Conservation (phyloP, 2,797 vertebrate genomes). For the Poeciliopsis presidionis region DNA sequence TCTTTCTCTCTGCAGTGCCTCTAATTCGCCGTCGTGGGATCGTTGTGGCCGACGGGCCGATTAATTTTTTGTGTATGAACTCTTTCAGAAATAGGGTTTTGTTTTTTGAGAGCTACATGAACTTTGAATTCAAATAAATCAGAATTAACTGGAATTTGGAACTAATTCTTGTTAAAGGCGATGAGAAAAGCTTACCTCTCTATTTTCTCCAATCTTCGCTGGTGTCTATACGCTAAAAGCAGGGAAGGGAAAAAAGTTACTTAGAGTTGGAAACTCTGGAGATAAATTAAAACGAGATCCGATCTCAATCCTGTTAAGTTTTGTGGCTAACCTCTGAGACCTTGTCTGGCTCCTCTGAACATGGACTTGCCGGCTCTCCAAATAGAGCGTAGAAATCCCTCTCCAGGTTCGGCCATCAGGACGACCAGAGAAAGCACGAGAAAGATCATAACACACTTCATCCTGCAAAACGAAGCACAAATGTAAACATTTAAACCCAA, state of each 20-base stretch:
- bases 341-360: not conserved
- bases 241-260: not conserved
- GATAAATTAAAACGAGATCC: not conserved
- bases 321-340: slow-evolving; percentile 4
- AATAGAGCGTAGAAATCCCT: fast-evolving
- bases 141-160: not conserved
- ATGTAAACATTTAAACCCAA: not conserved
- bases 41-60: not conserved
- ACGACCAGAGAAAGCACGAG: slow-evolving; percentile 26
- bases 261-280: too few species aligned
- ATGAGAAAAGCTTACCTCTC: not conserved
- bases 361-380: fast-evolving
- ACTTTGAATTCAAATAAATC: not conserved
- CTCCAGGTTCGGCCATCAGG: slow-evolving; percentile 33
- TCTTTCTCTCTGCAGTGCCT: too few species aligned
- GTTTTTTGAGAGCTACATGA: not conserved
- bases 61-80: not conserved
- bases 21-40: too few species aligned
- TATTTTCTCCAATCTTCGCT: not conserved
- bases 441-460: slow-evolving; percentile 26
- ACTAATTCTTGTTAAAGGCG: not conserved
- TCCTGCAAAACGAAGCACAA: slow-evolving; percentile 22
- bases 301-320: not conserved
- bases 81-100: not conserved
- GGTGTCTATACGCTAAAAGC: not conserved